A percentile compares a stretch with the other conserved stretches of the same genome.
These are phyloP conservation scores for Meghimatium bilineatum DNA, from an alignment of 2,888 invertebrate genomes.

Conservation along the genomic window DNA sequence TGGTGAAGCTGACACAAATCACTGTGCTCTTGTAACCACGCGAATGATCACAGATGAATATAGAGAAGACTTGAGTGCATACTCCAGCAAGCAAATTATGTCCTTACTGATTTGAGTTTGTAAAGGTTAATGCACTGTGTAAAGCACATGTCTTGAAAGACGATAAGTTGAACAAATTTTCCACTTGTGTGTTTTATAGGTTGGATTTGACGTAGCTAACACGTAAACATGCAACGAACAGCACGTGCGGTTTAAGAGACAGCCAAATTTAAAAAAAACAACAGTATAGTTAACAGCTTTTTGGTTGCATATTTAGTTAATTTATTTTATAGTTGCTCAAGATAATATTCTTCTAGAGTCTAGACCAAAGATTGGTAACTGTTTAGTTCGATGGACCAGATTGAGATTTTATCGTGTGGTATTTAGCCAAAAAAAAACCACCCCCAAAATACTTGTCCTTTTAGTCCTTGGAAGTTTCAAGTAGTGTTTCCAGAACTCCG, in stretches of 20 bases:
- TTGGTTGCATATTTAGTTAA: no score
- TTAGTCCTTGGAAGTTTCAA: no score
- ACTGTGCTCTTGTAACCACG: not conserved
- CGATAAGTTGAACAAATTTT: slow-evolving; percentile 3
- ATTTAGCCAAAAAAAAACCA: no score
- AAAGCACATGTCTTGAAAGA: not conserved
- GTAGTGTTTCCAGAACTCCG: no score
- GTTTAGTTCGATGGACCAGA: no score
- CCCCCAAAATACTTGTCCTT: no score
- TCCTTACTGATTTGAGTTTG: not conserved
- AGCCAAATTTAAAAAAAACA: not conserved
- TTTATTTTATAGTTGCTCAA: no score
- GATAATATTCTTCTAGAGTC: no score
- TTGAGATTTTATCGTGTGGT: no score
- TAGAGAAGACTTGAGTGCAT: not conserved
- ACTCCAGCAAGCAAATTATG: not conserved
- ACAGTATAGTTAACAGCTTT: no score
- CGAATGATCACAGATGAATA: not conserved
- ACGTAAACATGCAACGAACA: not conserved
- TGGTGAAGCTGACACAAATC: not conserved
- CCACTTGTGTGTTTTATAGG: not conserved
- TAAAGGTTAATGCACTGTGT: not conserved
- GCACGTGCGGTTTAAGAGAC: not conserved
- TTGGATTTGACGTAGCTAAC: not conserved
- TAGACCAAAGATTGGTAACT: no score